Evolutionary conservation across 2,888 invertebrate species (phyloP).

Genomic region (Oconnorella tubifera): DNA sequence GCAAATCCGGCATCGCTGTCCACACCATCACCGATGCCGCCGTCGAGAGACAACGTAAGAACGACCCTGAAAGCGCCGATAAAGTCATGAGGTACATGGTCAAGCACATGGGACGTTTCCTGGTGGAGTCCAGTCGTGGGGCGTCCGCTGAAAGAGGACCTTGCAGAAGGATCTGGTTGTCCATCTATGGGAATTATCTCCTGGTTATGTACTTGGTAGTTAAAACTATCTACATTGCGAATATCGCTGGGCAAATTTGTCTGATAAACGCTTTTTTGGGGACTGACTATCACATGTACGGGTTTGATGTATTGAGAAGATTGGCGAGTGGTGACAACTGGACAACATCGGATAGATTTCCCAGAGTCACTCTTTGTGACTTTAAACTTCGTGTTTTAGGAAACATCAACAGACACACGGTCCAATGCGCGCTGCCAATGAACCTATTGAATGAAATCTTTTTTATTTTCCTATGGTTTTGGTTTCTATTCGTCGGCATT

Average conservation of each 20-base stretch:
- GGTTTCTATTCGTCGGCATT: conserved; percentile 46
- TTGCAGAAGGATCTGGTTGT: conserved; percentile 4
- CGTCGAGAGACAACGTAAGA: conserved; percentile 13
- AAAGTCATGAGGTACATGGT: conserved; percentile 40
- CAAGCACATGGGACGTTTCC: conserved; percentile 56
- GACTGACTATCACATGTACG: conserved; percentile 36
- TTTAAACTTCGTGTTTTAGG: conserved; percentile 22
- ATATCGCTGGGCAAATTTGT: conserved; percentile 58
- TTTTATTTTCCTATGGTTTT: conserved; percentile 37
- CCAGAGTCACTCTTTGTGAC: conserved; percentile 26
- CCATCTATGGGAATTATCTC: conserved; percentile 57
- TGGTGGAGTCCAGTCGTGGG: conserved; percentile 52
- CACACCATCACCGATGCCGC: conserved; percentile 31
- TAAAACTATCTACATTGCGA: conserved; percentile 56
- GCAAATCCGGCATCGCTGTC: conserved; percentile 34
- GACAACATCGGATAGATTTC: conserved; percentile 27
- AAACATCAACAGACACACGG: conserved; percentile 46
- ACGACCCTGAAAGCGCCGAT: conserved; percentile 12
- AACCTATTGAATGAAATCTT: conserved; percentile 32
- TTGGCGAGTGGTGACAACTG: conserved; percentile 15
- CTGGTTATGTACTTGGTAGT: conserved; percentile 55
- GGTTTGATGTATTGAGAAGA: conserved; percentile 31
- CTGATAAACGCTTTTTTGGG: conserved; percentile 57
- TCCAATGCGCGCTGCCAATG: conserved; percentile 43
- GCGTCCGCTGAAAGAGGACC: background rate